phyloP scores from a whole-genome alignment of 2,113 vertebrate genomes.

The Micromys minutus region DNA sequence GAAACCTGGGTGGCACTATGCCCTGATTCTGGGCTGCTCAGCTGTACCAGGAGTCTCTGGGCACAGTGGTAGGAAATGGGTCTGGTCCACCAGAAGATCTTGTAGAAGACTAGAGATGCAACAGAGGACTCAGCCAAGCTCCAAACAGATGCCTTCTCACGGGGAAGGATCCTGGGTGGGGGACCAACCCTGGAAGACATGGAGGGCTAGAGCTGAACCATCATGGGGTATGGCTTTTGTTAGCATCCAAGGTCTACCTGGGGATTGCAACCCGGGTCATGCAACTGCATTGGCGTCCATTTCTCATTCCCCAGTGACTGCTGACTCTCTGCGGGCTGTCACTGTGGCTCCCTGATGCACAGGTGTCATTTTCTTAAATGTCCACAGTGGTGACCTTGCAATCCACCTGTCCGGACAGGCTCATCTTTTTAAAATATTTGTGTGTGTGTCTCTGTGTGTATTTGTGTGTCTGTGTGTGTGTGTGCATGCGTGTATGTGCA shows the following conservation, averaged over 20 bases:
- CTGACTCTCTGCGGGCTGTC: not conserved
- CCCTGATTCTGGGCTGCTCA: not conserved
- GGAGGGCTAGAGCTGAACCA: no score
- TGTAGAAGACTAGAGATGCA: not conserved
- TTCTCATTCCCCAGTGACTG: not conserved
- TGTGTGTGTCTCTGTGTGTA: no score
- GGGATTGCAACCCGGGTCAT: no score
- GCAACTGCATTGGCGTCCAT: not conserved
- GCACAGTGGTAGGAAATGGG: not conserved
- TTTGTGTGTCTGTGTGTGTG: not conserved
- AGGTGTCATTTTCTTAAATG: fast-evolving
- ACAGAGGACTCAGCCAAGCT: not conserved
- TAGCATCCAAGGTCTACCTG: not conserved
- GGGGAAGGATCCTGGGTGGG: no score
- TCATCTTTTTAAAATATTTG: no score
- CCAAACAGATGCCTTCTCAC: not conserved
- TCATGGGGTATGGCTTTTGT: not conserved
- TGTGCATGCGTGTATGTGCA: not conserved
- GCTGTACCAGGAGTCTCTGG: not conserved
- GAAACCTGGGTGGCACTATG: not conserved
- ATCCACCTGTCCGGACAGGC: fast-evolving
- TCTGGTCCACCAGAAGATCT: not conserved
- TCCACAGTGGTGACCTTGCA: fast-evolving
- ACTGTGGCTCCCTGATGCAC: fast-evolving
- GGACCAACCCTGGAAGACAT: not conserved